These are phyloP conservation scores for Diplodus sargus DNA, from an alignment of 2,797 vertebrate species.

Conservation along the genomic window DNA sequence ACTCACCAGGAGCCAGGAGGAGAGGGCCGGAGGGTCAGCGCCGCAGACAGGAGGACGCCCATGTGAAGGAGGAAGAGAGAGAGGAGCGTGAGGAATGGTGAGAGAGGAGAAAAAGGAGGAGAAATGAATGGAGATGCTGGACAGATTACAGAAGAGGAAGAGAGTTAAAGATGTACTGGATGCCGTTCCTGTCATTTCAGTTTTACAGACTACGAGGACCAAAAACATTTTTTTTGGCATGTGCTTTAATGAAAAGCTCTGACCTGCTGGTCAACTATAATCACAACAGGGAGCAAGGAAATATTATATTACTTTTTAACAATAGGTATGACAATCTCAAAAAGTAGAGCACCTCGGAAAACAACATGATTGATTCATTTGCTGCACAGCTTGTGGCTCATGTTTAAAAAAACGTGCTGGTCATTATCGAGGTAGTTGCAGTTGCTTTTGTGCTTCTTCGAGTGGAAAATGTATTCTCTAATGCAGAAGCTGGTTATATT, in stretches of 20 bases:
- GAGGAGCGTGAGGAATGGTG: conserved; percentile 44
- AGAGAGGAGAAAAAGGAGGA: neutral
- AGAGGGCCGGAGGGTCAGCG: conserved; percentile 50
- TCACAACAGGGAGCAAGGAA: neutral
- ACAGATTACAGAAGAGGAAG: neutral
- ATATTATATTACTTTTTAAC: neutral
- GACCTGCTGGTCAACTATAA: neutral
- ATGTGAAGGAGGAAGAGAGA: conserved; percentile 41
- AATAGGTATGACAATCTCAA: neutral
- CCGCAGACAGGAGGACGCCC: conserved; percentile 40
- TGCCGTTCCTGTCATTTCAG: neutral
- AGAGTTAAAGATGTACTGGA: neutral
- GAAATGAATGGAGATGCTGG: neutral
- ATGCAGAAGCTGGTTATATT: neutral
- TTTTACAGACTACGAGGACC: neutral
- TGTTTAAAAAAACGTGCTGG: neutral
- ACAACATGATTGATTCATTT: neutral
- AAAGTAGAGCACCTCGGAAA: neutral
- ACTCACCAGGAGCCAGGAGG: conserved; percentile 69
- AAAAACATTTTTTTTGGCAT: neutral
- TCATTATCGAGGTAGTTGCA: neutral
- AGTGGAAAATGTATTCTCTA: neutral
- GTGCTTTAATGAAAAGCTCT: neutral
- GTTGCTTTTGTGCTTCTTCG: conserved; percentile 3
- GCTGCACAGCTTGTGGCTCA: neutral